Evolutionary conservation across 2,888 invertebrate species (phyloP).

Genomic region (Tridacna gigas): DNA sequence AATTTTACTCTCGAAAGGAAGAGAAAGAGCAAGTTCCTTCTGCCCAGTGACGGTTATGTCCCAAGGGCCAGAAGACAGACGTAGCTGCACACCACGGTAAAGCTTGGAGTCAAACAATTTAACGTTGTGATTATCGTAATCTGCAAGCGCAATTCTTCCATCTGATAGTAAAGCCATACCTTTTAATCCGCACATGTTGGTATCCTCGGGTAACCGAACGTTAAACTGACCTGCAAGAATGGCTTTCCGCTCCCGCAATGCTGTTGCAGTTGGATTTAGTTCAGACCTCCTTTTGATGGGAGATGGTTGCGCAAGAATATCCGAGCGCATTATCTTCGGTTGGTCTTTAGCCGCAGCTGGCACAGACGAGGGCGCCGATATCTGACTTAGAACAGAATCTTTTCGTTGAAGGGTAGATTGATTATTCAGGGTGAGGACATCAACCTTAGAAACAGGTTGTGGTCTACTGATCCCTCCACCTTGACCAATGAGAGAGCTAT

Average conservation of each 20-base stretch:
- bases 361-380: constrained; percentile 15
- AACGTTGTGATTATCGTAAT: constrained; percentile 62
- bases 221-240: constrained; percentile 60
- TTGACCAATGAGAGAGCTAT: constrained; percentile 45
- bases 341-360: not conserved
- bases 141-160: constrained; percentile 57
- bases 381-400: constrained; percentile 41
- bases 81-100: constrained; percentile 51
- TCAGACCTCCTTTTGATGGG: constrained; percentile 56
- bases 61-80: constrained; percentile 61
- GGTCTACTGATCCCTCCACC: constrained; percentile 7
- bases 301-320: constrained; percentile 54
- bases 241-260: constrained; percentile 50
- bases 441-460: constrained; percentile 28
- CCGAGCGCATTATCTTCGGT: constrained; percentile 7
- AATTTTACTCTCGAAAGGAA: constrained; percentile 64
- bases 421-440: constrained; percentile 20
- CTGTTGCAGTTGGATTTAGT: constrained; percentile 32
- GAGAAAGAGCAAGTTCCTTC: constrained; percentile 57
- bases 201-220: constrained; percentile 53
- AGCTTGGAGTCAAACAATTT: constrained; percentile 64
- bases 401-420: constrained; percentile 30
- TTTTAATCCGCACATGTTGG: constrained; percentile 52
- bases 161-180: constrained; percentile 51
- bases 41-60: constrained; percentile 57